phyloP scores from a whole-genome alignment of 1,140 invertebrate species.

The Diuraphis noxia region DNA sequence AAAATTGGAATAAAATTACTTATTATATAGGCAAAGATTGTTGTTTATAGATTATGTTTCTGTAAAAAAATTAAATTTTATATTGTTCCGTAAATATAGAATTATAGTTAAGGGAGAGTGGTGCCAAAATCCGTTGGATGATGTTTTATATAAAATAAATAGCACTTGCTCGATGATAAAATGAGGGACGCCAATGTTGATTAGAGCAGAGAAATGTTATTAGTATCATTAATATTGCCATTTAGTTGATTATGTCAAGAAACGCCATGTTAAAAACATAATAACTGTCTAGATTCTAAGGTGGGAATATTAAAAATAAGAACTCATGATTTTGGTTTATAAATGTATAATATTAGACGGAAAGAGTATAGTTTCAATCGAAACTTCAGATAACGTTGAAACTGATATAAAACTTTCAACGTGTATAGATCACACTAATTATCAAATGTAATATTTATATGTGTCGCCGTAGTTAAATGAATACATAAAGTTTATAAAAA shows the following conservation, averaged over 20 bases:
- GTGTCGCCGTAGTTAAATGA: neutral
- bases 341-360: neutral
- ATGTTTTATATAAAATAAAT: neutral
- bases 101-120: neutral
- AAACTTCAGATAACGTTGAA: neutral
- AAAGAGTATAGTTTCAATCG: neutral
- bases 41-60: neutral
- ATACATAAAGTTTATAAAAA: neutral
- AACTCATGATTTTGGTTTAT: neutral
- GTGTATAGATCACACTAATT: too few relatives aligned
- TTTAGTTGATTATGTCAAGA: neutral
- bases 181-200: neutral
- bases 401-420: neutral
- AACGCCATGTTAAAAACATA: neutral
- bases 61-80: neutral
- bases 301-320: neutral
- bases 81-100: neutral
- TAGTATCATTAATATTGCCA: neutral
- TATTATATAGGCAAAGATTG: neutral
- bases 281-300: neutral
- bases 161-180: neutral
- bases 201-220: neutral
- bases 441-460: too few relatives aligned
- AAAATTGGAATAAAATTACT: neutral
- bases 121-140: neutral